These are phyloP conservation scores for Hiodon tergisus DNA, from an alignment of 2,113 vertebrate genomes.

Conservation along the genomic window DNA sequence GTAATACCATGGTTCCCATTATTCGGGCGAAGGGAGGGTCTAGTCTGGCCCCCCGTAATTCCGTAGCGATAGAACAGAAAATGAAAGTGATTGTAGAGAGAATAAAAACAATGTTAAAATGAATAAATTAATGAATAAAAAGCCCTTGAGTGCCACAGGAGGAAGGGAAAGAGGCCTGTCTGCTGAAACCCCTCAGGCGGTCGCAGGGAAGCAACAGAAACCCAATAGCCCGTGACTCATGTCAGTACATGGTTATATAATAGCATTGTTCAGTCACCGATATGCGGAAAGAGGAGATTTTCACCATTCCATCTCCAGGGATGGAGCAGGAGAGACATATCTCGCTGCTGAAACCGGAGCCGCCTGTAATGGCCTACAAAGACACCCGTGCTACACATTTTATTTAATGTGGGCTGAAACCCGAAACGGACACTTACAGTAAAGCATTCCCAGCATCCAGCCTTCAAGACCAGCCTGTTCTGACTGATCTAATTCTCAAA, in stretches of 20 bases:
- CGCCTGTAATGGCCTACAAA: neutral
- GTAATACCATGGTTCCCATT: too few relatives aligned
- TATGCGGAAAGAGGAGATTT: neutral
- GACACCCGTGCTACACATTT: neutral
- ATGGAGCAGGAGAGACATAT: neutral
- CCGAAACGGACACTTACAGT: neutral
- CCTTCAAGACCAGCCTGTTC: neutral
- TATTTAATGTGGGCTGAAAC: neutral
- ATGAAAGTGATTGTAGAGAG: too few relatives aligned
- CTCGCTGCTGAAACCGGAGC: conserved; percentile 13
- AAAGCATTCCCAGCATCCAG: neutral
- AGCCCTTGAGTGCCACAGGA: neutral
- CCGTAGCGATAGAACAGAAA: too few relatives aligned
- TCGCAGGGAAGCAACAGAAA: neutral
- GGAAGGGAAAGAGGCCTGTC: neutral
- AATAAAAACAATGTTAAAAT: too few relatives aligned
- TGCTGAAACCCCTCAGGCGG: neutral
- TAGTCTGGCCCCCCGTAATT: too few relatives aligned
- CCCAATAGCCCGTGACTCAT: neutral
- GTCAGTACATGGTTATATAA: neutral
- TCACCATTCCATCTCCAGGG: neutral
- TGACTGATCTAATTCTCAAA: conserved; percentile 3
- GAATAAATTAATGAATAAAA: neutral
- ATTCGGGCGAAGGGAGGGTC: too few relatives aligned
- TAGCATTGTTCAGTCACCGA: neutral